Conservation (phyloP, 2,113 vertebrate species). For the Epinephelus lanceolatus region DNA sequence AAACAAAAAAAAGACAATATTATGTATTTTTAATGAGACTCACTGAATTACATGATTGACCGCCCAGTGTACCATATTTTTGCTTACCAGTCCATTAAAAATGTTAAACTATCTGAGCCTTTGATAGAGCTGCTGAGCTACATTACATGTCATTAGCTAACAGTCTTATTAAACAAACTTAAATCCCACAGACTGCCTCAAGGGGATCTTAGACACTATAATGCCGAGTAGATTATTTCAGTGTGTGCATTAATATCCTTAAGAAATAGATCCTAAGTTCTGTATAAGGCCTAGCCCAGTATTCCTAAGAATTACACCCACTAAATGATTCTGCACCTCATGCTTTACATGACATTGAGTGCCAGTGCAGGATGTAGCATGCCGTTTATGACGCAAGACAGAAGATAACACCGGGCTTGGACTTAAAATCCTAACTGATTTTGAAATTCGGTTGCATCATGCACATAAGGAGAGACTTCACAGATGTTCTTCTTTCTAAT, state of each 20-base stretch:
- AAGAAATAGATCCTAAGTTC: neutral
- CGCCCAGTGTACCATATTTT: neutral
- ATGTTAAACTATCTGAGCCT: neutral
- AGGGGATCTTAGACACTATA: slow-evolving; percentile 5
- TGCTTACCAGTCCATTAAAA: slow-evolving; percentile 13
- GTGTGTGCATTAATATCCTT: neutral
- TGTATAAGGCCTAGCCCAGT: neutral
- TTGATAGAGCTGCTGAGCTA: slow-evolving; percentile 9
- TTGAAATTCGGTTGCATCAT: too few relatives aligned
- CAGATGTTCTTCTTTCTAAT: too few relatives aligned
- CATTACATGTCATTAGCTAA: slow-evolving; percentile 7
- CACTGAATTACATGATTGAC: slow-evolving; percentile 23
- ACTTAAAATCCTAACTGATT: too few relatives aligned
- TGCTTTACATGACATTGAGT: neutral
- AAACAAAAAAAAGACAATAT: neutral
- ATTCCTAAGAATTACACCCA: neutral
- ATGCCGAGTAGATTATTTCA: neutral
- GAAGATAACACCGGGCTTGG: too few relatives aligned
- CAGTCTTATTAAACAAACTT: neutral
- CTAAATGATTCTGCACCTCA: neutral
- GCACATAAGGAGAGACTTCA: too few relatives aligned
- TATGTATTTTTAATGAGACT: slow-evolving; percentile 8
- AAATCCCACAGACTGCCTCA: neutral
- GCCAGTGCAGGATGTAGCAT: neutral
- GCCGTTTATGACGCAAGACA: neutral